Percentiles rank a stretch among this genome's conserved stretches.
Evolutionary conservation across 64 coral and sea anemone species (phyloP).

Genomic region (Astreopora myriophthalma): DNA sequence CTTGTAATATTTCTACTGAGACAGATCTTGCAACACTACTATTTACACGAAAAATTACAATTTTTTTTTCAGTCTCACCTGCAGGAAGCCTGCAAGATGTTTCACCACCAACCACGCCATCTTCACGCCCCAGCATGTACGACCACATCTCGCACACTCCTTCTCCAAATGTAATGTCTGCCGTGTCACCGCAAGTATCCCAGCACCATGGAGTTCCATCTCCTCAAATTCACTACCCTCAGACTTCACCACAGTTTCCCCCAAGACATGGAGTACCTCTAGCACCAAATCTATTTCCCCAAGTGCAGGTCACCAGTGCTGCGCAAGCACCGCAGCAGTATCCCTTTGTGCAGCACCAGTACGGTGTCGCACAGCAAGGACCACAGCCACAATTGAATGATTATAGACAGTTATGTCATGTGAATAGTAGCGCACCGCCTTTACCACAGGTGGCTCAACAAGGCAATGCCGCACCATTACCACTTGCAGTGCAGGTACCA

Average conservation of each 20-base stretch:
- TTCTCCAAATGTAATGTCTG: slow-evolving; percentile 81
- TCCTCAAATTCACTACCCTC: slow-evolving; percentile 62
- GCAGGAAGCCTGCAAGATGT: no score
- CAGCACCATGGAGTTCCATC: slow-evolving; percentile 77
- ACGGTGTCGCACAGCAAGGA: slow-evolving; percentile 43
- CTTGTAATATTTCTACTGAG: no score
- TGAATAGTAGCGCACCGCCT: slow-evolving; percentile 42
- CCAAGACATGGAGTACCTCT: slow-evolving; percentile 54
- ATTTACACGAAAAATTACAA: no score
- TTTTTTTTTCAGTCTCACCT: no score
- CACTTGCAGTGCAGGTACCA: background rate
- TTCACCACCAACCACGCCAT: slow-evolving; percentile 93
- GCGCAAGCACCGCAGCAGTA: slow-evolving; percentile 58
- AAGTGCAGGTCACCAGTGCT: slow-evolving; percentile 30
- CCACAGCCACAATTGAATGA: slow-evolving; percentile 43
- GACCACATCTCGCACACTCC: slow-evolving; percentile 74
- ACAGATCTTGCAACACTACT: no score
- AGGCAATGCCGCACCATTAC: slow-evolving; percentile 1
- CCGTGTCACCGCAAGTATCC: slow-evolving; percentile 78
- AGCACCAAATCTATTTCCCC: slow-evolving; percentile 69
- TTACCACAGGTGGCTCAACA: slow-evolving; percentile 57
- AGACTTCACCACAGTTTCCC: slow-evolving; percentile 3
- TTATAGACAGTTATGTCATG: slow-evolving; percentile 68
- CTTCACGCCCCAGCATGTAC: slow-evolving; percentile 74
- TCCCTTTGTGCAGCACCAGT: slow-evolving; percentile 44